A percentile compares a stretch with the other conserved stretches of the same genome.
These are phyloP conservation scores for Platysternon megacephalum DNA, from an alignment of 2,113 vertebrate genomes.

Conservation along the genomic window DNA sequence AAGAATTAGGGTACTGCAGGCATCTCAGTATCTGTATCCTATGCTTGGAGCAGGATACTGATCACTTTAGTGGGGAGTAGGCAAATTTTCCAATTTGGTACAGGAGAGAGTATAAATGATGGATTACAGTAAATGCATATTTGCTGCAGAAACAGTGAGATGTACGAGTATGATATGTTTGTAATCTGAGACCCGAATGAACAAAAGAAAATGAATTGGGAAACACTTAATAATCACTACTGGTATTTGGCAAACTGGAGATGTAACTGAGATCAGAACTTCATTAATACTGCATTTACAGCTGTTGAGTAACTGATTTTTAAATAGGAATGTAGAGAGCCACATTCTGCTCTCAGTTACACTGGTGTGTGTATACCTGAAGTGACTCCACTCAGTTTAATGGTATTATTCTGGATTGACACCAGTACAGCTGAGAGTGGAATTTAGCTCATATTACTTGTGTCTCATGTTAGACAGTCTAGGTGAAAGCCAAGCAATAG, in stretches of 20 bases:
- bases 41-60: neutral
- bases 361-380: neutral
- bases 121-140: neutral
- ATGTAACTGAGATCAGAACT: neutral
- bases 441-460: neutral
- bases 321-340: neutral
- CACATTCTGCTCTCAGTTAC: neutral
- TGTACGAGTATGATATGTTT: neutral
- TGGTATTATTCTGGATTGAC: neutral
- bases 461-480: neutral
- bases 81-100: neutral
- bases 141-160: neutral
- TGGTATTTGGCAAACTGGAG: neutral
- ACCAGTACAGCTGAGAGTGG: neutral
- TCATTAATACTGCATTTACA: neutral
- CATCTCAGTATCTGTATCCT: fast-evolving
- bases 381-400: neutral
- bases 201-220: neutral
- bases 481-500: neutral
- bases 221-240: neutral
- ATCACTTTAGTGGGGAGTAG: neutral
- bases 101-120: fast-evolving
- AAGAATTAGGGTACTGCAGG: neutral
- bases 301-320: neutral
- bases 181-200: neutral